Evolutionary conservation across 2,113 vertebrate species (phyloP), one percentile per base, ranked within the genome.

Genomic region (Pyxicephalus adspersus): DNA sequence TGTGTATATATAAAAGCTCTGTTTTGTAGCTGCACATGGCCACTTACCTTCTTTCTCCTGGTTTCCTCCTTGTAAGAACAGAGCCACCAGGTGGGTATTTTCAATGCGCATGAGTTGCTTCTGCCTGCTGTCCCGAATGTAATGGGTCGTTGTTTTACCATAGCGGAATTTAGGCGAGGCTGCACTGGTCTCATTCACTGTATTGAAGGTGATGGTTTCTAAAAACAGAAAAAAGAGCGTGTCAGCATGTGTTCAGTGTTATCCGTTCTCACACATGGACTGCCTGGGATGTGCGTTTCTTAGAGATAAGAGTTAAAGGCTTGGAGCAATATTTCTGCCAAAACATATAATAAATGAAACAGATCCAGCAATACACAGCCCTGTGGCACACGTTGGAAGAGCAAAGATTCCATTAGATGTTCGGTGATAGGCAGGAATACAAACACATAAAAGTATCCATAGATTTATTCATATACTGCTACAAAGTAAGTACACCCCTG

Each of bases 61-160:
- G 19, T 77, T 77, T 20, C 17, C 1, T 3, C 45, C 61, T 51
- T 77, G n/a, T 17, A 77, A 31, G 22, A 25, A 77, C 25, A 77
- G 13, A 26, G 75, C 60, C 18, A 77, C 25, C 22, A 77, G 61
- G 26, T 18, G 38, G 20, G 75, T 45, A 18, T 38, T 60, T 31
- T 4, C 72, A 3, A 8, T 75, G 72, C 31, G 9, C 2, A 15
- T 22, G 17, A 75, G 28, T 7, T 55, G 4, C 22, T 75, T 75
- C 29, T 75, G 52, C 22, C 4, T 38, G 22, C 38, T 5, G 31
- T 75, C 72, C 4, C 72, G 52, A 23, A 75, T 75, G 22, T 38
- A 7, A 8, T 60, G 16, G 19, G 38, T 29, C 38, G 29, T 58
- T 5, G 54, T 75, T 3, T 38, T 60, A 19, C 38, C 23, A 28